These are phyloP conservation scores for Rugalucina vietnamica DNA, from an alignment of 2,888 invertebrate genomes.

Conservation along the genomic window DNA sequence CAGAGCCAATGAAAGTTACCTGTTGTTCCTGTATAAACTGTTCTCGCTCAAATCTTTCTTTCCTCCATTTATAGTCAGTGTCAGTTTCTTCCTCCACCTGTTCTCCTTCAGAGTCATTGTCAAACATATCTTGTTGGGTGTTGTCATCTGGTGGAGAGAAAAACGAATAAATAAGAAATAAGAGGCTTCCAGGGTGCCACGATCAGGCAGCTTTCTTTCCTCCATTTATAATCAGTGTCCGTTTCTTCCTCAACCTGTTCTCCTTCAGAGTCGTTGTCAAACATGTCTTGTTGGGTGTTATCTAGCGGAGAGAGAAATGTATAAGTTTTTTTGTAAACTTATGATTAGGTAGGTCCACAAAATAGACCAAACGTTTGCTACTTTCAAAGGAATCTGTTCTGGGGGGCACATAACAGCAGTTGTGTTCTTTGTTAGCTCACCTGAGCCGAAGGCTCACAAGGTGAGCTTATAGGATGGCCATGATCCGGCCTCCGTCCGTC, in stretches of 20 bases:
- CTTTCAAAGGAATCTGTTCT: no score
- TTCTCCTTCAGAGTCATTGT: slow-evolving; percentile 82
- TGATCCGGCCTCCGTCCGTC: no score
- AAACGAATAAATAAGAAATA: no score
- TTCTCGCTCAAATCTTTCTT: slow-evolving; percentile 91
- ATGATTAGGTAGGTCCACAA: no score
- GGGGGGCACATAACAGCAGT: no score
- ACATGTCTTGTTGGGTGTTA: slow-evolving; percentile 85
- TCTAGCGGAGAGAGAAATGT: no score
- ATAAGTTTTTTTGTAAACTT: no score
- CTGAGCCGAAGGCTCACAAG: no score
- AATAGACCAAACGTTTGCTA: no score
- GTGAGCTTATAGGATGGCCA: no score
- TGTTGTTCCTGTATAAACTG: slow-evolving; percentile 88
- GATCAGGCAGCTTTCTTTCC: slow-evolving; percentile 91
- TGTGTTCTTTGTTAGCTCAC: no score
- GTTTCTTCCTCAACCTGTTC: slow-evolving; percentile 86
- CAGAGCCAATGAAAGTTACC: slow-evolving; percentile 72
- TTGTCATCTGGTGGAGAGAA: slow-evolving; percentile 79
- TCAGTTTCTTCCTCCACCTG: slow-evolving; percentile 86
- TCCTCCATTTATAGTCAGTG: slow-evolving; percentile 92
- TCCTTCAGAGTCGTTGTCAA: slow-evolving; percentile 79
- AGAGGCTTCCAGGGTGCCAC: no score
- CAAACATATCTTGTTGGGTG: slow-evolving; percentile 85
- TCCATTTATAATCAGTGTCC: slow-evolving; percentile 91